Conservation (phyloP, 2,113 vertebrate species). For the Lagenorhynchus albirostris region DNA sequence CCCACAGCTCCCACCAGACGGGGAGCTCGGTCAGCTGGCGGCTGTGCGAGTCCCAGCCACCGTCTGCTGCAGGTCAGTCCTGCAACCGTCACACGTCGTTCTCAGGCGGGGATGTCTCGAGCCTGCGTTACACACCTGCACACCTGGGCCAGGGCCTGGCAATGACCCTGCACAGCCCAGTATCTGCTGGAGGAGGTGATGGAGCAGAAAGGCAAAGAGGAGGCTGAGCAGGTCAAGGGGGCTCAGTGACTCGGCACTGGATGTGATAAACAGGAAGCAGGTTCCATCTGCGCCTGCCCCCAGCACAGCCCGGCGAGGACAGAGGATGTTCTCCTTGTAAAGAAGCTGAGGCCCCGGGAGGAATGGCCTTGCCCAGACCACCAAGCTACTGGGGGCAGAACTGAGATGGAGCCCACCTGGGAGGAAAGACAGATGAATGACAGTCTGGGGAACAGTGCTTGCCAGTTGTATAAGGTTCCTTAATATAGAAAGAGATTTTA, state of each 20-base stretch:
- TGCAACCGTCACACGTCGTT: background rate
- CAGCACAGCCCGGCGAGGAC: background rate
- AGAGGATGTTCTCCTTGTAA: fast-evolving
- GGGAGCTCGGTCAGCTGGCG: fast-evolving
- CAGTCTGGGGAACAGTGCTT: fast-evolving
- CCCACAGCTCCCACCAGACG: background rate
- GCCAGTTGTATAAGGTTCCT: fast-evolving
- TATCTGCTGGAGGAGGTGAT: background rate
- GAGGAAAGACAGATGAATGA: fast-evolving
- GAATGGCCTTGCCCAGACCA: fast-evolving
- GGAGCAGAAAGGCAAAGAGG: background rate
- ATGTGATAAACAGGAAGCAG: fast-evolving
- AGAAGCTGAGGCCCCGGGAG: background rate
- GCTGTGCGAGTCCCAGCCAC: fast-evolving
- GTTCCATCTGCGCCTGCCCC: fast-evolving
- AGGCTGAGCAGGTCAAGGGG: fast-evolving
- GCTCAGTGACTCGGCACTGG: background rate
- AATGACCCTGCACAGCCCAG: background rate
- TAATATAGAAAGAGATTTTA: fast-evolving
- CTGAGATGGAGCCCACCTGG: fast-evolving
- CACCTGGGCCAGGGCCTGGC: background rate
- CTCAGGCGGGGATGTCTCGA: too few relatives aligned
- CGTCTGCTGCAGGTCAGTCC: background rate
- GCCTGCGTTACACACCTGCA: background rate
- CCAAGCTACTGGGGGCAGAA: background rate